Conservation (phyloP, 2,113 vertebrate species). For the Herpailurus yagouaroundi region DNA sequence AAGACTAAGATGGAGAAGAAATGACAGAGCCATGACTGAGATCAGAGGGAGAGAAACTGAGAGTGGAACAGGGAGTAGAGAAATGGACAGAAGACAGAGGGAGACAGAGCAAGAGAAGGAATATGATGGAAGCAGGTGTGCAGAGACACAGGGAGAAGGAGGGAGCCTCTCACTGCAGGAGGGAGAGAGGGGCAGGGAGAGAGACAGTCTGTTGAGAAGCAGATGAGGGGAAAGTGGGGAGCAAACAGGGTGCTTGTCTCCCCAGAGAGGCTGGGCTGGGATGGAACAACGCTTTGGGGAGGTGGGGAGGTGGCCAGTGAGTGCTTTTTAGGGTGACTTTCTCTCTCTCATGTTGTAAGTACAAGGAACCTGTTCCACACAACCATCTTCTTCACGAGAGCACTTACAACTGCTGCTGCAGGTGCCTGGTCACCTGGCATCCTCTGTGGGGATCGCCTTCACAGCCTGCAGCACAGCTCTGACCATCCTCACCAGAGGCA, state of each 20-base stretch:
- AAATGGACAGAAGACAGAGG: slow-evolving; percentile 16
- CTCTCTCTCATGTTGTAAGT: background rate
- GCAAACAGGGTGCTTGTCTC: too few relatives aligned
- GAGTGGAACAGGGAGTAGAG: slow-evolving; percentile 45
- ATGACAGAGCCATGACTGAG: slow-evolving; percentile 10
- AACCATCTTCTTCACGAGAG: background rate
- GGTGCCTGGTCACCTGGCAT: slow-evolving; percentile 16
- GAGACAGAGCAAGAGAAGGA: background rate
- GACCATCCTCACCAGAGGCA: background rate
- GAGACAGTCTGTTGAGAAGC: too few relatives aligned
- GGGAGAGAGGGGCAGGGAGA: too few relatives aligned
- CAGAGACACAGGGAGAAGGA: too few relatives aligned
- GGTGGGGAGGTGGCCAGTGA: too few relatives aligned
- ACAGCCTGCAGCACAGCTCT: background rate
- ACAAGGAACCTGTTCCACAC: background rate
- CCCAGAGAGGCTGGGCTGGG: too few relatives aligned
- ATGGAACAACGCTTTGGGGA: too few relatives aligned
- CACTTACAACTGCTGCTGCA: background rate
- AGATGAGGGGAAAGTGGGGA: too few relatives aligned
- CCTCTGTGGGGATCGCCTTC: slow-evolving; percentile 43
- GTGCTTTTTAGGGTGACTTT: too few relatives aligned
- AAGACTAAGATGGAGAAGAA: background rate
- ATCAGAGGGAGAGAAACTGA: slow-evolving; percentile 44
- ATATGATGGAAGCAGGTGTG: too few relatives aligned
- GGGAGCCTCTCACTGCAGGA: too few relatives aligned